Evolutionary conservation across 2,113 vertebrate species (phyloP).

Genomic region (Argyrosomus japonicus): DNA sequence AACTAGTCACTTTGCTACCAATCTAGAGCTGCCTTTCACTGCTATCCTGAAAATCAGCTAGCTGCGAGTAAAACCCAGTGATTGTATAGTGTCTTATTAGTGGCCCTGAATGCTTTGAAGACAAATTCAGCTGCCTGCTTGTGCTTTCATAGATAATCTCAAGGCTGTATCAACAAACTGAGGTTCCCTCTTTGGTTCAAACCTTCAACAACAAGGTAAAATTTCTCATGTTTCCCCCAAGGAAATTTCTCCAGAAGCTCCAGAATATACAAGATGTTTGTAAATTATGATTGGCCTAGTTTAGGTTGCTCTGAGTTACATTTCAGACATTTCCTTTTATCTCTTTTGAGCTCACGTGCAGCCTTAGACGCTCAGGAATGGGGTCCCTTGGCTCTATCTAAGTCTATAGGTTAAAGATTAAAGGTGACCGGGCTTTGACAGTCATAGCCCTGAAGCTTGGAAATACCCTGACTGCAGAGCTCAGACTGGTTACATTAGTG

Average conservation of each 20-base stretch:
- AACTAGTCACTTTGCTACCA: not conserved
- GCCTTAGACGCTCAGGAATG: not conserved
- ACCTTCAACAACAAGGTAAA: not conserved
- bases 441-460: slow-evolving; percentile 2
- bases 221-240: not conserved
- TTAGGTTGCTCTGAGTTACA: not conserved
- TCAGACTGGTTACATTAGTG: not conserved
- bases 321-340: not conserved
- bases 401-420: slow-evolving; percentile 21
- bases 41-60: slow-evolving; percentile 1
- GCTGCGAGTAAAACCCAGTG: slow-evolving; percentile 17
- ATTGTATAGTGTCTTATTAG: not conserved
- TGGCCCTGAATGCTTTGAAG: not conserved
- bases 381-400: not conserved
- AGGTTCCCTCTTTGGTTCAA: not conserved
- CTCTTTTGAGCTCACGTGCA: not conserved
- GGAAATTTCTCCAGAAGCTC: not conserved
- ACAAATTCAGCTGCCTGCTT: not conserved
- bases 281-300: not conserved
- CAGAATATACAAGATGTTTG: not conserved
- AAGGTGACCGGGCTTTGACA: not conserved
- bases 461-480: not conserved
- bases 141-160: not conserved
- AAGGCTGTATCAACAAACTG: not conserved
- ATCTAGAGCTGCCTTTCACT: not conserved